phyloP scores from a whole-genome alignment of 2,888 invertebrate species.

The Eutolmus rufibarbis region DNA sequence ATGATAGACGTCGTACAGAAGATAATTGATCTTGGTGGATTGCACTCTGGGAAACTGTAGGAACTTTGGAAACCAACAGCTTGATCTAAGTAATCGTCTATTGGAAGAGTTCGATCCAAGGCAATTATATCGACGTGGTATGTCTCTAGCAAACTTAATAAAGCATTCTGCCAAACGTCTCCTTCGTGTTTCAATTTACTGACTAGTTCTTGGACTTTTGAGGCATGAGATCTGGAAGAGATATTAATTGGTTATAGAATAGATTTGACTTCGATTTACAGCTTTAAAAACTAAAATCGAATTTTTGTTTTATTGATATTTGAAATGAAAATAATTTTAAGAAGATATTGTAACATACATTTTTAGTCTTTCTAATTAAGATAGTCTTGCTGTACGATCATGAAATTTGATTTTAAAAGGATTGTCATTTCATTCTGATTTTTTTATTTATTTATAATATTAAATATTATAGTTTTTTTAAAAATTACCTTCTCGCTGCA shows the following conservation, averaged over 20 bases:
- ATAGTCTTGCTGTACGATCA: too few species aligned
- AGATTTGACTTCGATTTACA: background rate
- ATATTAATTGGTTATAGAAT: background rate
- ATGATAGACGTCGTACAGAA: conserved; percentile 74
- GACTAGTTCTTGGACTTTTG: conserved; percentile 65
- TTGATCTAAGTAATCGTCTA: conserved; percentile 72
- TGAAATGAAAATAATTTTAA: too few species aligned
- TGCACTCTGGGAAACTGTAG: conserved; percentile 73
- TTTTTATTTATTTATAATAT: background rate
- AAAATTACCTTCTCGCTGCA: conserved; percentile 65
- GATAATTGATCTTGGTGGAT: conserved; percentile 70
- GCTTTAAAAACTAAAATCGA: too few species aligned
- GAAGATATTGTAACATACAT: too few species aligned
- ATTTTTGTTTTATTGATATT: too few species aligned
- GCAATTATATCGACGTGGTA: conserved; percentile 66
- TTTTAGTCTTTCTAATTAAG: too few species aligned
- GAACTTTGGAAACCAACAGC: conserved; percentile 71
- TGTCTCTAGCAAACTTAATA: conserved; percentile 70
- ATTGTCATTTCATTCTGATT: too few species aligned
- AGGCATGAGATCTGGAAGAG: conserved; percentile 58
- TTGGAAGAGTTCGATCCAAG: conserved; percentile 68
- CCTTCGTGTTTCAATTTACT: conserved; percentile 60
- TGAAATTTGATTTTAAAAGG: too few species aligned
- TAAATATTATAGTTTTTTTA: background rate
- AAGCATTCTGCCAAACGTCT: conserved; percentile 66